phyloP scores from a whole-genome alignment of 1,140 invertebrate genomes.

The Drosophila willistoni region DNA sequence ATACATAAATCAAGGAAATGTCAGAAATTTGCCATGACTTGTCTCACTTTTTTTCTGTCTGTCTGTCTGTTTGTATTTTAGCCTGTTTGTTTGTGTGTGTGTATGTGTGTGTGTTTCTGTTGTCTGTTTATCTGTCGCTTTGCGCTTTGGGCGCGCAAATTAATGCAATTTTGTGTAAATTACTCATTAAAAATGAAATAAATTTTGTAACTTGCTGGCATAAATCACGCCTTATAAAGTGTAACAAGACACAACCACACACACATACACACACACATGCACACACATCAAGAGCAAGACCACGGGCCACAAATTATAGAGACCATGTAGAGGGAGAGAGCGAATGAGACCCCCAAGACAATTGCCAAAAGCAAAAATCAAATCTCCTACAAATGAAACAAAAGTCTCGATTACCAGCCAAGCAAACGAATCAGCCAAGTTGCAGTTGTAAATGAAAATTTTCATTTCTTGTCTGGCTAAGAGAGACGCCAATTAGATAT shows the following conservation, averaged over 20 bases:
- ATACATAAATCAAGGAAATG: constrained; percentile 75
- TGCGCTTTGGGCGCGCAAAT: constrained; percentile 66
- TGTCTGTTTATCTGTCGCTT: constrained; percentile 29
- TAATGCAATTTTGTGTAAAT: constrained; percentile 82
- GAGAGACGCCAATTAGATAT: constrained; percentile 75
- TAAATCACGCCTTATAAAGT: constrained; percentile 75
- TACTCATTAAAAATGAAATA: constrained; percentile 81
- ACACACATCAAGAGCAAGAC: constrained; percentile 15
- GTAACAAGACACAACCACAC: constrained; percentile 50
- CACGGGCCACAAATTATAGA: constrained; percentile 6
- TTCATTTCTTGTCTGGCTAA: constrained; percentile 49
- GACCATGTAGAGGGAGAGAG: constrained; percentile 7
- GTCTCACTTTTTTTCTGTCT: constrained; percentile 44
- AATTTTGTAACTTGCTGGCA: constrained; percentile 68
- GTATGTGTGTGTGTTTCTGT: background rate
- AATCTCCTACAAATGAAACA: constrained; percentile 56
- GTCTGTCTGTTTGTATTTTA: constrained; percentile 10
- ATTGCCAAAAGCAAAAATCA: constrained; percentile 47
- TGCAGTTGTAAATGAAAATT: constrained; percentile 65
- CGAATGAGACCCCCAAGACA: constrained; percentile 26
- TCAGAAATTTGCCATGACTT: constrained; percentile 79
- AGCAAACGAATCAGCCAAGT: background rate
- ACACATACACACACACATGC: constrained; percentile 25
- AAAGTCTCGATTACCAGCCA: constrained; percentile 69
- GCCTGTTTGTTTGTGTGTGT: background rate